Conservation (phyloP, 92 coral and sea anemone genomes). For the Epizoanthus ramosus region DNA sequence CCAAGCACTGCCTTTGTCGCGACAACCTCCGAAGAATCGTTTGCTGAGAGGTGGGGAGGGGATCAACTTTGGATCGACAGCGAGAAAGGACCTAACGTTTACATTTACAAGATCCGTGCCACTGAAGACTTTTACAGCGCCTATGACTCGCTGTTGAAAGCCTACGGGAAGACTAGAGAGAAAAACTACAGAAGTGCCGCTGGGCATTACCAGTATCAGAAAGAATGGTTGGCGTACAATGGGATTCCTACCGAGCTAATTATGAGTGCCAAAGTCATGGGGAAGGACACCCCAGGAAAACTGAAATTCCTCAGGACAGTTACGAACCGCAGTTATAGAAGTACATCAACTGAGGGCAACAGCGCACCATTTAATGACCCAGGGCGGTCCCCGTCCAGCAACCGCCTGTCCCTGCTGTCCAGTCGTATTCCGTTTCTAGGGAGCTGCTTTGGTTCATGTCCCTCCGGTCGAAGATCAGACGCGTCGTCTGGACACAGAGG, state of each 20-base stretch:
- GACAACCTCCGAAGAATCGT: constrained; percentile 26
- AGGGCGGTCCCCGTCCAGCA: constrained; percentile 15
- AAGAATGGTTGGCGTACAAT: constrained; percentile 35
- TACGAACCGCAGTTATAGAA: not conserved
- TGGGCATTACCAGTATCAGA: constrained; percentile 7
- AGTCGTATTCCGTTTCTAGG: constrained; percentile 19
- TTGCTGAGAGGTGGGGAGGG: constrained; percentile 26
- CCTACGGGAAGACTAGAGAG: not conserved
- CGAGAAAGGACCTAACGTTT: constrained; percentile 22
- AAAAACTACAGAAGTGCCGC: constrained; percentile 19
- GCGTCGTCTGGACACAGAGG: not conserved
- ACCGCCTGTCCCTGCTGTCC: constrained; percentile 1
- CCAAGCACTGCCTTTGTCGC: constrained; percentile 42
- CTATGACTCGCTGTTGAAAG: constrained; percentile 10
- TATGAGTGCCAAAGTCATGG: constrained; percentile 15
- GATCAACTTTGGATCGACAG: constrained; percentile 32
- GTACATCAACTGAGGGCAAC: not conserved
- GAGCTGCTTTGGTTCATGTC: constrained; percentile 29
- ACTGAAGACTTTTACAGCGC: constrained; percentile 34
- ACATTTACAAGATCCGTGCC: constrained; percentile 35
- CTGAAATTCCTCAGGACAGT: not conserved
- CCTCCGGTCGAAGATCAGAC: constrained; percentile 4
- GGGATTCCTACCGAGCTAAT: constrained; percentile 12
- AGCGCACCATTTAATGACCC: no score
- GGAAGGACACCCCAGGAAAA: not conserved